A percentile compares a stretch with the other conserved stretches of the same genome.
Evolutionary conservation across 2,113 vertebrate species (phyloP).

Genomic region (Heterotis niloticus): DNA sequence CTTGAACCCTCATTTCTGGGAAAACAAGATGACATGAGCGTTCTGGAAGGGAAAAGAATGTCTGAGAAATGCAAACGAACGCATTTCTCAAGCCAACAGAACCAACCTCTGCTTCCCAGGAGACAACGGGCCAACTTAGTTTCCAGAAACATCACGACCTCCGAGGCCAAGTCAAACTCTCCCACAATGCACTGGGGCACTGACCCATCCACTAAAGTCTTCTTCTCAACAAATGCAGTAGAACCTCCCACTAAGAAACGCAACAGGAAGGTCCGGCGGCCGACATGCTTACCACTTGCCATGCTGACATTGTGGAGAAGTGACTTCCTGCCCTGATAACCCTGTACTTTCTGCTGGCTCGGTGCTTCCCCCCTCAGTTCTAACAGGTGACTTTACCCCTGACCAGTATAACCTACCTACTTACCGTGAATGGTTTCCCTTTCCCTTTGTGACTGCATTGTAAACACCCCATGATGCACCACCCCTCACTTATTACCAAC

Average conservation of each 20-base stretch:
- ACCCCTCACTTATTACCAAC: too few relatives aligned
- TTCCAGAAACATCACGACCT: background rate
- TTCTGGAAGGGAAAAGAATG: background rate
- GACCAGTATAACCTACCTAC: too few relatives aligned
- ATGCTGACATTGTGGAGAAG: background rate
- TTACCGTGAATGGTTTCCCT: too few relatives aligned
- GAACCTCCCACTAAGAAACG: background rate
- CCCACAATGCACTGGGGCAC: constrained; percentile 9
- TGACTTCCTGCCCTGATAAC: constrained; percentile 9
- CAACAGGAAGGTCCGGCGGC: background rate
- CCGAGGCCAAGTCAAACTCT: background rate
- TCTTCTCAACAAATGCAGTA: background rate
- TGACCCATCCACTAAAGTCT: background rate
- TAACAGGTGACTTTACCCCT: background rate
- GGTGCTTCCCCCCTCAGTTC: background rate
- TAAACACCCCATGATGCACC: too few relatives aligned
- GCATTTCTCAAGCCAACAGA: background rate
- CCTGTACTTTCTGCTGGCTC: background rate
- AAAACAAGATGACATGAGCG: background rate
- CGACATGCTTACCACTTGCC: background rate
- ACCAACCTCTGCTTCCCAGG: background rate
- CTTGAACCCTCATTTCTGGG: background rate
- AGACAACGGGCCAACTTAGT: background rate
- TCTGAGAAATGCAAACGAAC: background rate
- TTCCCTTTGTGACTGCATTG: too few relatives aligned